A percentile compares a stretch with the other conserved stretches of the same genome.
These are phyloP conservation scores for Petromus typicus DNA, from an alignment of 2,113 vertebrate species.

Conservation along the genomic window DNA sequence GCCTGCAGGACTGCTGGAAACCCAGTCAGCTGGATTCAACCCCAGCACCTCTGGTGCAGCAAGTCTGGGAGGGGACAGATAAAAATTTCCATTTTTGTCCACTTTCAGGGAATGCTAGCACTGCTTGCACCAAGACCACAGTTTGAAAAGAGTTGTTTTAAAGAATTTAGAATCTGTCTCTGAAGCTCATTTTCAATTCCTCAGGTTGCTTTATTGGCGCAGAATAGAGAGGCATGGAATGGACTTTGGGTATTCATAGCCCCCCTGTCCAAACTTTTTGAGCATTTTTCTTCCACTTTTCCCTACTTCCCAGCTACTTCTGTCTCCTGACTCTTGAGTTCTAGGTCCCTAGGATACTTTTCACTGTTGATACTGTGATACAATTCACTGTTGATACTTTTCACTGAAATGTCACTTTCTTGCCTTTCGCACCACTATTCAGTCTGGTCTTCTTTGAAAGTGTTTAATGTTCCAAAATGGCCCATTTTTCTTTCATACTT, in stretches of 20 bases:
- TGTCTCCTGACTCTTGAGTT: neutral
- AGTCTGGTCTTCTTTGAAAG: neutral
- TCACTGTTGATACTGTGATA: too few relatives aligned
- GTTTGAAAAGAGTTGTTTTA: neutral
- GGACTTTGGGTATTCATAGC: neutral
- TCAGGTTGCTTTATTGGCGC: neutral
- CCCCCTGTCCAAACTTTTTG: neutral
- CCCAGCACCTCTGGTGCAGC: neutral
- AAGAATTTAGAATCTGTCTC: neutral
- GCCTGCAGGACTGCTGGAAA: neutral
- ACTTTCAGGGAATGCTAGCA: neutral
- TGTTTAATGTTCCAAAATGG: neutral
- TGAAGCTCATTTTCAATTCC: neutral
- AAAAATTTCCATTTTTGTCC: neutral
- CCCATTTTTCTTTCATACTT: neutral
- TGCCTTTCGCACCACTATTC: accelerated
- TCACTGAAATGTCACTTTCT: neutral
- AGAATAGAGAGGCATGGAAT: neutral
- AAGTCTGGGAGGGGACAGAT: neutral
- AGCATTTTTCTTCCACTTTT: neutral
- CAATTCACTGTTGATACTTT: neutral
- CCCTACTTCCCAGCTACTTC: neutral
- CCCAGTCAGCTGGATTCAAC: accelerated
- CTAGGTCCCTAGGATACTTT: too few relatives aligned
- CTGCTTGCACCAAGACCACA: neutral